Evolutionary conservation across 2,888 invertebrate species (phyloP), one percentile per base, ranked within the genome.

Genomic region (Siphonodentalium dalli): DNA sequence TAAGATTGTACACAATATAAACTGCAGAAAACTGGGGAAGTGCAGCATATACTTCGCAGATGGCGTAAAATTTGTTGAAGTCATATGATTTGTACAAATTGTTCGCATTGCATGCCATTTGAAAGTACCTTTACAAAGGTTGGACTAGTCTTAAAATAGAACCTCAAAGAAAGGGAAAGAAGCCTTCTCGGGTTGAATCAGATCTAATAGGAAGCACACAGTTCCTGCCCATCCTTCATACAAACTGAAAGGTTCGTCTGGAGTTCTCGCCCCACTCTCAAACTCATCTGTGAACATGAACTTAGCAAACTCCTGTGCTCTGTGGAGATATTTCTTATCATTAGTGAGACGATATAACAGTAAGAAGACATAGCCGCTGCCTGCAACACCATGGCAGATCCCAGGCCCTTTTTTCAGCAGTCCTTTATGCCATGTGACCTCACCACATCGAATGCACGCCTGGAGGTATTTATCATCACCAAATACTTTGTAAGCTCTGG

Each of bases 191-290:
- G 92, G 91, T 42, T 87, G 82, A 1, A 89, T 80, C 1, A 93
- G 82, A 84, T 94, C 93, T 8, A 87, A 85, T 45, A 94, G 82
- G 78, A 86, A 94, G 74, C 92, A 93, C 8, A 89, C 88, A 1
- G 92, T 90, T 2, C 94, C 94, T 9, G 93, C 91, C 49, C 88
- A 85, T 1, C 94, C 94, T 83, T 94, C 94, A 80, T 88, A 92
- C 66, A 95, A 84, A 74, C 91, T 92, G 65, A 87, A 89, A 0
- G 92, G 92, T 66, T 86, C 85, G 79, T 93, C 93, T 0, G 93
- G 93, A 13, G 87, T 86, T 35, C 89, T 85, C 0, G 91, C 88
- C 59, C 87, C 85, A 9, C 64, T 53, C 49, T 75, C 63, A 50
- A 78, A 80, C 48, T 78, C 71, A 2, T 58, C 46, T 1, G 66